phyloP scores from a whole-genome alignment of 2,888 invertebrate species.

The Thecocarcelia acutangulata region DNA sequence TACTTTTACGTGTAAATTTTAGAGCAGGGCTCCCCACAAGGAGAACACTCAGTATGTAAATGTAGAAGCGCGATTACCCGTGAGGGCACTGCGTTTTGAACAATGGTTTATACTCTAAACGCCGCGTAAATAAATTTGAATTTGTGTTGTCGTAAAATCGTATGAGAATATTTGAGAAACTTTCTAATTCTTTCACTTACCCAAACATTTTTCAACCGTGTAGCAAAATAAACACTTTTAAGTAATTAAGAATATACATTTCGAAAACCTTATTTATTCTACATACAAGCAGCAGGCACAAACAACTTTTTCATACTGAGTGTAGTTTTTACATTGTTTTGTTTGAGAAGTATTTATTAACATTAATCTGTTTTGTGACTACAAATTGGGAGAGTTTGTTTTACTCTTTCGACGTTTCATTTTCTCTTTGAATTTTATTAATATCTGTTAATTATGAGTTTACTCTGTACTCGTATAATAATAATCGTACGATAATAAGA shows the following conservation, averaged over 20 bases:
- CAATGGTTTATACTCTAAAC: too few relatives aligned
- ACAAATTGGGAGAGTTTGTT: background rate
- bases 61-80: too few relatives aligned
- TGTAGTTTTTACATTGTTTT: background rate
- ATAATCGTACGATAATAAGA: too few relatives aligned
- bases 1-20: too few relatives aligned
- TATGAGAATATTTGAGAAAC: too few relatives aligned
- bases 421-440: background rate
- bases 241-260: constrained; percentile 3
- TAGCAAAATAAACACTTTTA: background rate
- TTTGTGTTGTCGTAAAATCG: too few relatives aligned
- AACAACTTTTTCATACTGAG: constrained; percentile 19
- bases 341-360: background rate
- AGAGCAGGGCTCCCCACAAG: too few relatives aligned
- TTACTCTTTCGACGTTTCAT: background rate
- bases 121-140: too few relatives aligned
- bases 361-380: background rate
- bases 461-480: too few relatives aligned
- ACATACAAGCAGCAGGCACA: background rate
- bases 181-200: constrained; percentile 25
- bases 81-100: too few relatives aligned
- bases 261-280: background rate
- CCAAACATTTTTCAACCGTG: background rate
- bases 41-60: too few relatives aligned
- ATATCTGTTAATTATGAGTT: too few relatives aligned